Evolutionary conservation across 2,113 vertebrate genomes (phyloP).

Genomic region (Tympanuchus pallidicinctus): DNA sequence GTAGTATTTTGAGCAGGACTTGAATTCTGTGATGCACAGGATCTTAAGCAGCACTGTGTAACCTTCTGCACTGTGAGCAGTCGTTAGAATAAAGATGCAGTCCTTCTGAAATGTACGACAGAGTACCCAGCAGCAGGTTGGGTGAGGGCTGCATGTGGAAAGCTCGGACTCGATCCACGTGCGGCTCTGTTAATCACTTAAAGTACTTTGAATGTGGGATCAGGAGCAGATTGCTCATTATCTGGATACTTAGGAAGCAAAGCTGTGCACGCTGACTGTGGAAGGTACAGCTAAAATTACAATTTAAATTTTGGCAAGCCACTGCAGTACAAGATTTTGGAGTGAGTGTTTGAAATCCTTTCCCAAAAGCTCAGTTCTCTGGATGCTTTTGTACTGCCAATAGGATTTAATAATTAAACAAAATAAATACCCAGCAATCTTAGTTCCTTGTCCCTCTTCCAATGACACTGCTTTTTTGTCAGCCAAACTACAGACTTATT

Average conservation of each 20-base stretch:
- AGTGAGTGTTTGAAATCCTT: slow-evolving; percentile 3
- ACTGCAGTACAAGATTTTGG: slow-evolving; percentile 4
- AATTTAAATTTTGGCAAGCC: slow-evolving; percentile 24
- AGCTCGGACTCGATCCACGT: not conserved
- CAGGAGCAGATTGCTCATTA: slow-evolving; percentile 65
- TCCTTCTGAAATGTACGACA: not conserved
- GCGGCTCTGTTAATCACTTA: slow-evolving; percentile 53
- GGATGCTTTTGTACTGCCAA: not conserved
- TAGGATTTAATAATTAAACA: not conserved
- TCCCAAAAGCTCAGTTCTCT: not conserved
- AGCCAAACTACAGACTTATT: not conserved
- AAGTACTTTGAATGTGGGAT: slow-evolving; percentile 46
- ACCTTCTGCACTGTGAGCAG: not conserved
- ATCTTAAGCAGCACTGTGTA: not conserved
- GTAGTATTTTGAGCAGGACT: not conserved
- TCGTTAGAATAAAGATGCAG: not conserved
- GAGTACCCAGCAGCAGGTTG: not conserved
- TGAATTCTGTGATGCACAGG: not conserved
- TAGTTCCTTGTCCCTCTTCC: not conserved
- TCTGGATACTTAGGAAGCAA: slow-evolving; percentile 43
- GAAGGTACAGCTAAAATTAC: slow-evolving; percentile 30
- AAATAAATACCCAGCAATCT: not conserved
- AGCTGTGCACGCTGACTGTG: not conserved
- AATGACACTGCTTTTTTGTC: not conserved
- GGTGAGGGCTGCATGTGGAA: not conserved